These are phyloP conservation scores for Xyrauchen texanus DNA, from an alignment of 2,113 vertebrate genomes.

Conservation along the genomic window DNA sequence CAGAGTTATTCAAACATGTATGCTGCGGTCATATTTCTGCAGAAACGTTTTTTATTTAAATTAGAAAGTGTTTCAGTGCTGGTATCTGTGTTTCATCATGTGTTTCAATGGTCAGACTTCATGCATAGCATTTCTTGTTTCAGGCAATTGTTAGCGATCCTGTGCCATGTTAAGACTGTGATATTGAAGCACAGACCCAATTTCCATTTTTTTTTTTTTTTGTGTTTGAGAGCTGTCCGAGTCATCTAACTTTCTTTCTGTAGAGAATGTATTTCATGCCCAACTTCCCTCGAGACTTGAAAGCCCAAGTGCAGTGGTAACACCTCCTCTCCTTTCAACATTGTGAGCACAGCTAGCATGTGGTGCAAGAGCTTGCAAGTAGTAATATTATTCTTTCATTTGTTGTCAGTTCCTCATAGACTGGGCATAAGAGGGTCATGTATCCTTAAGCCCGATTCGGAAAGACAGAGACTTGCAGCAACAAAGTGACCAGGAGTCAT, in stretches of 20 bases:
- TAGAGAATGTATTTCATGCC: slow-evolving; percentile 9
- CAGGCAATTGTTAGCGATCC: background rate
- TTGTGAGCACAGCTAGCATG: background rate
- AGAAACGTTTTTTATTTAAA: slow-evolving; percentile 18
- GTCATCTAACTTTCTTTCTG: background rate
- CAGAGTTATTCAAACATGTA: slow-evolving; percentile 33
- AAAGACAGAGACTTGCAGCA: no score
- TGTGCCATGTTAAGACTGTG: background rate
- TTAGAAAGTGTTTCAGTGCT: background rate
- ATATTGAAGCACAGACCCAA: no score
- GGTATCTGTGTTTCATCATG: background rate
- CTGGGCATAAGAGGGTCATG: background rate
- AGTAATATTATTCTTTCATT: slow-evolving; percentile 5
- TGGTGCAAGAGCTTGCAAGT: background rate
- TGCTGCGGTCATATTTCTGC: slow-evolving; percentile 25
- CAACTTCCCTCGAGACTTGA: background rate
- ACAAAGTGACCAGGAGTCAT: no score
- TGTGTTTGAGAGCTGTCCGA: background rate
- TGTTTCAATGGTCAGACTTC: background rate
- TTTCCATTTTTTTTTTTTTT: no score
- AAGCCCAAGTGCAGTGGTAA: slow-evolving; percentile 5
- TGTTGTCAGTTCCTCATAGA: background rate
- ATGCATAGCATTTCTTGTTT: slow-evolving; percentile 11
- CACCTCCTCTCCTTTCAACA: slow-evolving; percentile 1
- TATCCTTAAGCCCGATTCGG: background rate